These are phyloP conservation scores for Itoplectis maculator DNA, from an alignment of 2,888 invertebrate genomes.

Conservation along the genomic window DNA sequence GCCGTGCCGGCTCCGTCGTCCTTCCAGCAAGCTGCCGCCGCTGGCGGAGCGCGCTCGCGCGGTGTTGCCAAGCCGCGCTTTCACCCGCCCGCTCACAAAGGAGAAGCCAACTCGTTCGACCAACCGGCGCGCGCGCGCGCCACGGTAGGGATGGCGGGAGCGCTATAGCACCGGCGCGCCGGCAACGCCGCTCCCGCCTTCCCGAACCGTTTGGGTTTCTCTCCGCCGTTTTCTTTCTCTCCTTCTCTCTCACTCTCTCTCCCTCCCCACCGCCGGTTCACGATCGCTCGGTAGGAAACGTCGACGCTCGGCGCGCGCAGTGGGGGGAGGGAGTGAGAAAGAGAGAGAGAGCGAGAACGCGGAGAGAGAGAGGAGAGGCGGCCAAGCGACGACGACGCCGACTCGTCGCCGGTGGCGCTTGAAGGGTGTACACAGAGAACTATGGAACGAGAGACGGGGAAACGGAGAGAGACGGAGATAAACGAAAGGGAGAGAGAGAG, in stretches of 20 bases:
- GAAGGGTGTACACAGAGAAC: constrained; percentile 60
- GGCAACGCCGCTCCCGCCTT: constrained; percentile 80
- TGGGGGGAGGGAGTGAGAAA: too few relatives aligned
- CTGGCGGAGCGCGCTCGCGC: too few relatives aligned
- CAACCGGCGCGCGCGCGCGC: constrained; percentile 75
- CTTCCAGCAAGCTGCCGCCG: constrained; percentile 78
- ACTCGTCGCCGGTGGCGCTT: constrained; percentile 68
- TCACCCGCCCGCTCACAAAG: constrained; percentile 84
- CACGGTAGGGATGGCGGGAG: constrained; percentile 82
- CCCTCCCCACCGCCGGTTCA: constrained; percentile 61
- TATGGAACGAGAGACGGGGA: constrained; percentile 33
- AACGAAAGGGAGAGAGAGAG: constrained; percentile 30
- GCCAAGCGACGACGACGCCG: constrained; percentile 57
- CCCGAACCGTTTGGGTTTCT: constrained; percentile 64
- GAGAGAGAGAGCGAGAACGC: too few relatives aligned
- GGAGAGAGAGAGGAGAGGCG: constrained; percentile 34
- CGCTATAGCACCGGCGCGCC: constrained; percentile 73
- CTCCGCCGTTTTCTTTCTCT: constrained; percentile 62
- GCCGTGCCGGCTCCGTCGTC: constrained; percentile 71
- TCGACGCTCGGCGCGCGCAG: constrained; percentile 32
- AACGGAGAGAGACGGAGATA: constrained; percentile 33
- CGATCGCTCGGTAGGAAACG: constrained; percentile 50
- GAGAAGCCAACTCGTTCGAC: constrained; percentile 79
- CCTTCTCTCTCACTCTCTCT: constrained; percentile 69
- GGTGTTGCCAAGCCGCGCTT: constrained; percentile 83